Base-by-base conservation (phyloP, 2,797 vertebrate genomes). In the Myoxocephalus aenaeus region DNA sequence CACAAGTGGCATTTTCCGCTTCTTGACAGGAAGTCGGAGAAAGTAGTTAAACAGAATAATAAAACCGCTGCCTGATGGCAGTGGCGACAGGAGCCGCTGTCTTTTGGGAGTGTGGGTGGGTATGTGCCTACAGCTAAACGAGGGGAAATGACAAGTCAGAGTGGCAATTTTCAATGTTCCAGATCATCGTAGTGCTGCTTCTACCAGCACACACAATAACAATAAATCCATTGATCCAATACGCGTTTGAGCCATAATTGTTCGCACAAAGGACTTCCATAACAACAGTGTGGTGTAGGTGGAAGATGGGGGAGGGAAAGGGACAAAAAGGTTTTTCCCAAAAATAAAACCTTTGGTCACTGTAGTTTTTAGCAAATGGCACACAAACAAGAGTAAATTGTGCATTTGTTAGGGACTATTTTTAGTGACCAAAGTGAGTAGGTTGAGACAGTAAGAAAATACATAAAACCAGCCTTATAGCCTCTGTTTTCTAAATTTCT, bases 41-140 rank as follows among this genome's bases (percentile, higher is more conserved):
- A 78, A 63, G 71, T 77, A 64, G 76, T 89, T 87, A 80, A 90
- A 80, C 59, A 73, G 73, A 81, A 82, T 72, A 88, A 71, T 83
- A 80, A 85, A 87, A 54, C 62, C 15, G 34, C 57, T 42, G 66
- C 66, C 72, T 80, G 81, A 86, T 82, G 85, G 81, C 80, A 71
- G 73, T 44, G 80, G 76, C 64, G 46, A 85, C 82, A 76, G 58
- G 64, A 81, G 80, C 72, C 7, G 27, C 75, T 80, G 83, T 82
- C 80, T 84, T 86, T 67, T 63, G 81, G 80, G 73, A 74, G 84
- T 70, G 86, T 83, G 87, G 85, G 87, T 83, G 88, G 80, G 74
- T 72, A 14, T 77, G 69, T 76, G 82, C 86, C 86, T 77, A 42
- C 81, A 87, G 91, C 88, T 75, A 88, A 84, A 90, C 53, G 73